Evolutionary conservation across 2,888 invertebrate genomes (phyloP), one percentile per base, ranked within the genome.

Genomic region (Cacoxenus indagator): DNA sequence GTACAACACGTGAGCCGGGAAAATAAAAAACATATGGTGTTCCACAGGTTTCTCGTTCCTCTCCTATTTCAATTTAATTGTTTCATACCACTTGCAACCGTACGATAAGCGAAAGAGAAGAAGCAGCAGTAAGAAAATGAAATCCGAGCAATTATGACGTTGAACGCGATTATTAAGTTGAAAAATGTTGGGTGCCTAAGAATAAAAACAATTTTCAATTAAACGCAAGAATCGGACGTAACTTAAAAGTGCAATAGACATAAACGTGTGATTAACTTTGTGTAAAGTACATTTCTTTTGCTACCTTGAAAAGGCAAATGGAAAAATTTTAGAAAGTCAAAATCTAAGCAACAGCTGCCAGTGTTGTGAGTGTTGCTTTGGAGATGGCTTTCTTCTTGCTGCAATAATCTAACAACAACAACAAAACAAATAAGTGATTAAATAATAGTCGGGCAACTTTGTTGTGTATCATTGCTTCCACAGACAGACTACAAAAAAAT

Each of bases 291-390:
- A 57, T 43, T 62, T 14, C 45, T 62, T 19, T 11, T 19, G 19
- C 43, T 4, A n/a, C 1, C 14, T 29, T 65, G 55, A 62, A 73
- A 73, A 71, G 54, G 48, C 54, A 70, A 27, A 59, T 55, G 67
- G 29, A 64, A 48, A 48, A 70, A 75, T 76, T 78, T 77, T 81
- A 76, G 82, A 84, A 84, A 84, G 83, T 82, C 70, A 69, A 80
- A 76, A 74, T 72, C 51, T 51, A 22, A 69, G 71, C 78, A 77
- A 67, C 81, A 83, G 83, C 83, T 78, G 72, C 84, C 82, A 82
- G 82, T 78, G 84, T 73, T 70, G 84, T 84, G 84, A 79, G 84
- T 84, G 84, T 83, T 80, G 80, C 69, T 74, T 68, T 75, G 72
- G 45, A 54, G 67, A 69, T 73, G 76, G 67, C 74, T 77, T 77